Evolutionary conservation across 92 coral and sea anemone species (phyloP), one percentile per base, ranked within the genome.

Genomic region (Actinernus sp.): DNA sequence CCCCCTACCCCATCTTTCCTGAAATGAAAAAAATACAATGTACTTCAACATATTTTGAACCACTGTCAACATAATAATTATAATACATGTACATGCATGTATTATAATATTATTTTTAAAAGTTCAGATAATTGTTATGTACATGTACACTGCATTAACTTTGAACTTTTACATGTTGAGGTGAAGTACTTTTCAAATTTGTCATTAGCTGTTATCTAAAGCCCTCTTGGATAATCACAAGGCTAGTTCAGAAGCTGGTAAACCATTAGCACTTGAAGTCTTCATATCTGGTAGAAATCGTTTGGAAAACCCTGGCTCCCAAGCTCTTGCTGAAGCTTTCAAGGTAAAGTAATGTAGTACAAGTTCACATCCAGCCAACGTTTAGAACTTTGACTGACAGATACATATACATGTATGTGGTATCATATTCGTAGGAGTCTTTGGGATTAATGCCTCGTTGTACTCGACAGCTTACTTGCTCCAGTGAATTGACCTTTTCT

Each of bases 251-350:
- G 88, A 85, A 49, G 71, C 80, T 16, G 92, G 92, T 17, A 55
- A 46, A 24, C 92, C 97, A 0, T 73, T 95, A 25, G 58, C 82
- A 30, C 82, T 95, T 34, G 90, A 88, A 72, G 97, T 95, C 22
- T 95, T 95, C 30, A 93, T 95, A 61, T 92, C 99, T 49, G 99
- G 99, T 21, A 79, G 99, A 87, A 95, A 95, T 61, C 77, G 99
- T 31, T 74, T 95, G 34, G 99, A 95, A 81, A 92, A 95, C 61
- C 88, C 93, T 30, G 99, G 99, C 41, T 96, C 97, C 12, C 79
- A 68, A 59, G 87, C 82, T 31, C 60, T 95, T 25, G 88, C 97
- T 48, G 61, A 81, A 64, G 99, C 99, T 31, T 95, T 95, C 33
- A 86, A 87, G 93, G 98, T 94, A 63, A 26, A 6, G 16, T 20